Percentiles rank a stretch among this genome's conserved stretches.
These are phyloP conservation scores for Hyposoter didymator DNA, from an alignment of 2,888 invertebrate species.

Conservation along the genomic window DNA sequence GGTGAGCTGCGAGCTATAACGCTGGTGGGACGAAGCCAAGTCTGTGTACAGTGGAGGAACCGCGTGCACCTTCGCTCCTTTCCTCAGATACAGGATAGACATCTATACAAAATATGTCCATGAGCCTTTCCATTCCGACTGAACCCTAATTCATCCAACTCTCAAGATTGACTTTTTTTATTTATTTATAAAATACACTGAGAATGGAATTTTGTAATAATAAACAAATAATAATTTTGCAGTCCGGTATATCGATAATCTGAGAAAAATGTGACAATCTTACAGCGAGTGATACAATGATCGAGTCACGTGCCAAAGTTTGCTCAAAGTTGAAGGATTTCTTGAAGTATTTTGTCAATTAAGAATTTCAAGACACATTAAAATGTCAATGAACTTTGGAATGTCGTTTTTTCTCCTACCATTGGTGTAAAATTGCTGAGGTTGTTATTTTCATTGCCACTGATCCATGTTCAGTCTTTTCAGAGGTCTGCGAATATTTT, in stretches of 20 bases:
- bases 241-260: no score
- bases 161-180: background rate
- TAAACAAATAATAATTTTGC: no score
- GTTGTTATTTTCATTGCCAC: background rate
- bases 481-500: background rate
- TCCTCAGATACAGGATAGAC: conserved; percentile 51
- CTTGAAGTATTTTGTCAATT: background rate
- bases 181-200: no score
- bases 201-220: no score
- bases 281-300: background rate
- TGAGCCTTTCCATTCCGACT: conserved; percentile 17
- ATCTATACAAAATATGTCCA: conserved; percentile 33
- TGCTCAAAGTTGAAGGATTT: background rate
- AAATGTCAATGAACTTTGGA: background rate
- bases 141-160: background rate
- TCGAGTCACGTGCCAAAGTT: background rate
- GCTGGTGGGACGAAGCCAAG: conserved; percentile 52
- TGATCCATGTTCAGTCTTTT: background rate
- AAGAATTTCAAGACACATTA: background rate
- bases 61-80: conserved; percentile 62
- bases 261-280: background rate
- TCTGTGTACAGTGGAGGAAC: conserved; percentile 40
- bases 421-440: background rate
- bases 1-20: conserved; percentile 55
- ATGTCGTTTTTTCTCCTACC: background rate